phyloP scores from a whole-genome alignment of 2,113 vertebrate species.

The Equus quagga region DNA sequence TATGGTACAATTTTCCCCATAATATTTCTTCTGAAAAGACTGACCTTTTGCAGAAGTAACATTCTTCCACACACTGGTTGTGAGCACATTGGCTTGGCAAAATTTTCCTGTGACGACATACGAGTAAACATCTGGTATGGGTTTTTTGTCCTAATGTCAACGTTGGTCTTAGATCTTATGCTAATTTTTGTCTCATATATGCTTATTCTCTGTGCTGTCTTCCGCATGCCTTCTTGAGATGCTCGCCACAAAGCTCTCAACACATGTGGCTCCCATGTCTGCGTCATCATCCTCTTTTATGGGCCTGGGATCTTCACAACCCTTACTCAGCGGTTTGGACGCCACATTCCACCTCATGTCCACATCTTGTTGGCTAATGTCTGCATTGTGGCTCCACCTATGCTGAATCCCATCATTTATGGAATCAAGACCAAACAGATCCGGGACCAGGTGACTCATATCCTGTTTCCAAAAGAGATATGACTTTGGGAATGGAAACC shows the following conservation, averaged over 20 bases:
- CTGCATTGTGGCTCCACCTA: conserved; percentile 70
- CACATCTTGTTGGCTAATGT: conserved; percentile 41
- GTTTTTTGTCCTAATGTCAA: conserved; percentile 9
- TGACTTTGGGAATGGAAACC: background rate
- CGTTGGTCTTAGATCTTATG: background rate
- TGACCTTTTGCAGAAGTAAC: conserved; percentile 46
- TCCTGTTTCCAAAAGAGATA: background rate
- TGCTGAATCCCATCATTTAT: conserved; percentile 80
- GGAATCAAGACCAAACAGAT: conserved; percentile 43
- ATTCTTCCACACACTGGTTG: conserved; percentile 58
- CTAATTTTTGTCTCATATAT: conserved; percentile 42
- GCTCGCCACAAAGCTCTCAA: conserved; percentile 77
- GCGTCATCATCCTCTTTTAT: conserved; percentile 82
- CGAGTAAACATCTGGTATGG: conserved; percentile 66
- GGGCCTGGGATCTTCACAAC: conserved; percentile 79
- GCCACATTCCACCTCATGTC: background rate
- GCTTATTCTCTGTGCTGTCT: conserved; percentile 77
- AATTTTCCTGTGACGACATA: conserved; percentile 13
- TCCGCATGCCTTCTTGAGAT: background rate
- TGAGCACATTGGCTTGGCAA: conserved; percentile 36
- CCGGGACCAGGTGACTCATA: background rate
- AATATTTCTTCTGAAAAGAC: conserved; percentile 34
- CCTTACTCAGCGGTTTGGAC: conserved; percentile 65
- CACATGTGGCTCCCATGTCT: conserved; percentile 82
- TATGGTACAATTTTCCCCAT: conserved; percentile 17